Percentiles rank a stretch among this genome's conserved stretches.
Evolutionary conservation across 1,140 invertebrate species (phyloP).

Genomic region (Drosophila rhopaloa): DNA sequence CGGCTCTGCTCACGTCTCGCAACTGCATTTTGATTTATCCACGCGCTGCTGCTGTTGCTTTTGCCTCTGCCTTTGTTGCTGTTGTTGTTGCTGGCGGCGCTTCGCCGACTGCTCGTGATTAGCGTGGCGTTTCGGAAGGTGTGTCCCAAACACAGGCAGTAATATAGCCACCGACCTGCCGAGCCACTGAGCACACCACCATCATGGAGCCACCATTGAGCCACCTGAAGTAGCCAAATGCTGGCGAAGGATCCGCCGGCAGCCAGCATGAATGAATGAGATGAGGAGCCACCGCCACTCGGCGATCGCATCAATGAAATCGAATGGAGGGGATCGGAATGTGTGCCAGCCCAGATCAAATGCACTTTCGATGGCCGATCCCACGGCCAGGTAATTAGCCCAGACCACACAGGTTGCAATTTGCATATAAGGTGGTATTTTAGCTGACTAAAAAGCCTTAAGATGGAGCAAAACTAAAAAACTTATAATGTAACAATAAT

Average conservation of each 20-base stretch:
- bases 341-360: constrained; percentile 63
- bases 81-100: constrained; percentile 42
- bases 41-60: constrained; percentile 64
- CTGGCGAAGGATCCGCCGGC: constrained; percentile 28
- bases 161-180: constrained; percentile 15
- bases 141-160: constrained; percentile 77
- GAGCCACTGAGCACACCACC: background rate
- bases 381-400: constrained; percentile 60
- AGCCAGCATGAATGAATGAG: constrained; percentile 62
- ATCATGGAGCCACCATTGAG: constrained; percentile 3
- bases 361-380: constrained; percentile 63
- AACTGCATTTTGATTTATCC: constrained; percentile 81
- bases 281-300: constrained; percentile 8
- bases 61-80: constrained; percentile 25
- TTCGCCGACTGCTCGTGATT: constrained; percentile 64
- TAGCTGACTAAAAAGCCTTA: background rate
- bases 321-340: constrained; percentile 58
- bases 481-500: too few relatives aligned
- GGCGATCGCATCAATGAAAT: constrained; percentile 75
- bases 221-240: constrained; percentile 75
- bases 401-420: constrained; percentile 56
- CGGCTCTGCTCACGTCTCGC: constrained; percentile 56
- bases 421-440: background rate
- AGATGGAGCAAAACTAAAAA: background rate
- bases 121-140: constrained; percentile 77